A percentile compares a stretch with the other conserved stretches of the same genome.
Conservation (phyloP, 2,888 invertebrate species). For the Auanema sp. region DNA sequence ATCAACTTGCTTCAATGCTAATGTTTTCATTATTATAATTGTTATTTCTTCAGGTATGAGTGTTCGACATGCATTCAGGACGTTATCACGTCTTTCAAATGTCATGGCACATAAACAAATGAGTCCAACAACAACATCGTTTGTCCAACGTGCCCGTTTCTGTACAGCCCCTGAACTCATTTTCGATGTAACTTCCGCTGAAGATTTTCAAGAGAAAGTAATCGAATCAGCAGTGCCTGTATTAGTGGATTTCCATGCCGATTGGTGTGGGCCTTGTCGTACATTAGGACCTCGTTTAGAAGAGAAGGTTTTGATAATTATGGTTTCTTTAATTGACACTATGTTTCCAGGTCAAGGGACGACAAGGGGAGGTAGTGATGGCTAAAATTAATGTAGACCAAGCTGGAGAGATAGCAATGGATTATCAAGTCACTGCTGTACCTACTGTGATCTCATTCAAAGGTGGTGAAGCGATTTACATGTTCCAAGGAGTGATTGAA, state of each 20-base stretch:
- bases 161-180: constrained; percentile 6
- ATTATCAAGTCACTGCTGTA: constrained; percentile 38
- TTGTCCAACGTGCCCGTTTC: neutral
- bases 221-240: constrained; percentile 42
- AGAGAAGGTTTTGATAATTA: constrained; percentile 30
- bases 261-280: constrained; percentile 61
- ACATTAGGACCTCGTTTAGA: constrained; percentile 55
- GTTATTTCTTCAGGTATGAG: too few species aligned
- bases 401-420: constrained; percentile 42
- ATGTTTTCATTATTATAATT: too few species aligned
- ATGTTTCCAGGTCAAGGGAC: constrained; percentile 29
- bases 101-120: too few species aligned
- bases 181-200: constrained; percentile 36
- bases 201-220: constrained; percentile 40
- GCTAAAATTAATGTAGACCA: constrained; percentile 47
- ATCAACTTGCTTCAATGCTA: too few species aligned
- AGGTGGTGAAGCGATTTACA: constrained; percentile 34
- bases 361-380: constrained; percentile 34
- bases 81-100: too few species aligned
- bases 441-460: constrained; percentile 46
- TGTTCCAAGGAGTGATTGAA: constrained; percentile 38
- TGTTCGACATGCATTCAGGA: too few species aligned
- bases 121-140: too few species aligned
- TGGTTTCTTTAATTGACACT: neutral
- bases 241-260: constrained; percentile 59